Evolutionary conservation across 2,888 invertebrate genomes (phyloP), one percentile per base, ranked within the genome.

Genomic region (Platycnemis pennipes): DNA sequence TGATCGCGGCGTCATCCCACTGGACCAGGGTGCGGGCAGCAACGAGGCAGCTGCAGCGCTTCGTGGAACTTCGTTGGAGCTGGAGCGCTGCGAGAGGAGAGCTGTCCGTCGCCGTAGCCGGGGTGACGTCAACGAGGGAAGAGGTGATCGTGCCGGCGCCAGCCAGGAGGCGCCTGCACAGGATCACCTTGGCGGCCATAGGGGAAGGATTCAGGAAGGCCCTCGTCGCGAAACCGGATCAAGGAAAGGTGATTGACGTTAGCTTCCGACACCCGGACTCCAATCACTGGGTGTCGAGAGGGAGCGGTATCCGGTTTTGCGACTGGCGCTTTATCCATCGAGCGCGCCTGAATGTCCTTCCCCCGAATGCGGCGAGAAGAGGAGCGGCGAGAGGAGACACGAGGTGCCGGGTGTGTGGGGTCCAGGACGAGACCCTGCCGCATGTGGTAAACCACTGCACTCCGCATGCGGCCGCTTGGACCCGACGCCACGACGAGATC

Each of bases 261-360:
- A 26, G 37, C 44, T 86, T 42, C 0, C 16, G 8, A 4, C 11
- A 49, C 11, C 49, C 63, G 19, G 94, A 94, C 22, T 95, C 95
- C 56, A 96, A 96, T 94, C 96, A 96, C 95, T 96, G 96, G 95
- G 94, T 95, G n/a, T 89, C 95, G 0, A 91, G 94, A 0, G 96
- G 96, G 0, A 94, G 94, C 7, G 95, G 95, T 94, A 96, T 95
- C 56, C 94, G 96, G 7, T 96, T 96, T 95, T 95, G 96, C 8
- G 85, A 85, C n/a, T 85, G 85, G 85, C 85, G 86, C 4, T 37
- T 44, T 13, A 86, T 86, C 0, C 37, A 86, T 42, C 37, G 86
- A 2, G 86, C 42, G 13, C 37, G 86, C 42, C 42, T 86, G 13
- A 86, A 86, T 42, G 44, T 86, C 0, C 86, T 86, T 19, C 86